Percentiles rank a stretch among this genome's conserved stretches.
Conservation (phyloP, 2,797 vertebrate genomes). For the Syngnathus acus region DNA sequence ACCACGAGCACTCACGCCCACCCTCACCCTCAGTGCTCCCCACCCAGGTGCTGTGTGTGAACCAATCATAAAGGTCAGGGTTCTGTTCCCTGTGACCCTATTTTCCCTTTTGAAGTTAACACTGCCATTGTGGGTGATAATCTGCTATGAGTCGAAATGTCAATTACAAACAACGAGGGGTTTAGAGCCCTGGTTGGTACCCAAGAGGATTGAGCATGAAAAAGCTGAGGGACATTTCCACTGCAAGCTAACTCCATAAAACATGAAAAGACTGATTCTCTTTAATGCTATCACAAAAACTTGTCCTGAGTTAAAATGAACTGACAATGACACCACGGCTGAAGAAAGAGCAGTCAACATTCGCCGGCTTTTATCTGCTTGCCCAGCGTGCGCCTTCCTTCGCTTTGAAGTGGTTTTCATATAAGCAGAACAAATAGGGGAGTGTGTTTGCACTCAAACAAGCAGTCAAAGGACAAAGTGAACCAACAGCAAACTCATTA, state of each 20-base stretch:
- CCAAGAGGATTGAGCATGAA: slow-evolving; percentile 38
- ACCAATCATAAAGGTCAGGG: slow-evolving; percentile 69
- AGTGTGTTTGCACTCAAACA: slow-evolving; percentile 41
- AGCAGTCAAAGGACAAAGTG: slow-evolving; percentile 8
- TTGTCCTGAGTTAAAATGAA: not conserved
- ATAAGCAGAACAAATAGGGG: slow-evolving; percentile 25
- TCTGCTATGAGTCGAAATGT: slow-evolving; percentile 66
- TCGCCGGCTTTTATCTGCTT: not conserved
- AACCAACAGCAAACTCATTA: slow-evolving; percentile 16
- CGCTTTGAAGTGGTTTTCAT: slow-evolving; percentile 4
- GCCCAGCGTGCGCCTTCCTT: not conserved
- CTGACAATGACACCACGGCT: not conserved
- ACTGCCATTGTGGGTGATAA: slow-evolving; percentile 63
- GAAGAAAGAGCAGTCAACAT: not conserved
- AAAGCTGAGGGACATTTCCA: slow-evolving; percentile 30
- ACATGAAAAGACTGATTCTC: not conserved
- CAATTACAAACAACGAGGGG: slow-evolving; percentile 62
- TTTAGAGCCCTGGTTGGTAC: slow-evolving; percentile 45
- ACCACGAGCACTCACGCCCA: slow-evolving; percentile 45
- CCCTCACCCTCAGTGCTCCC: slow-evolving; percentile 32
- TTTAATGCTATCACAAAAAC: not conserved
- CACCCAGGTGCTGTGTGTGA: slow-evolving; percentile 48
- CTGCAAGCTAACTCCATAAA: slow-evolving; percentile 19
- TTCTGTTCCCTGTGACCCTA: slow-evolving; percentile 55
- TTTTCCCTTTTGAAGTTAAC: slow-evolving; percentile 59